Evolutionary conservation across 2,888 invertebrate genomes (phyloP).

Genomic region (Smittia aterrima): DNA sequence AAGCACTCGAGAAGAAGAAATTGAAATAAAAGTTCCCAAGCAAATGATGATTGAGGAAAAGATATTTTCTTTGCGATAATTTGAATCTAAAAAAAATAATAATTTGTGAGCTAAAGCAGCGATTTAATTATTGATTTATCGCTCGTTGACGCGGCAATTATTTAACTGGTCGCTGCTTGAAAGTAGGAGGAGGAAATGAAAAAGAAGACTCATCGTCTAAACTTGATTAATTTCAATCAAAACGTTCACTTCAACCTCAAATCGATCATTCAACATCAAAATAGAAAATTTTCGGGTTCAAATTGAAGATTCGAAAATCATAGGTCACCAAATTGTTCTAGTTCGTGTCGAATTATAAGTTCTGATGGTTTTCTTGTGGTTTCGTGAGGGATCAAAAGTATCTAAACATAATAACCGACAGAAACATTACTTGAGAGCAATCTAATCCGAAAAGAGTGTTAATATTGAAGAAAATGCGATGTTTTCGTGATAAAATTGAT

Average conservation of each 20-base stretch:
- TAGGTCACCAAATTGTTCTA: neutral
- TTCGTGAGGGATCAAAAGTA: neutral
- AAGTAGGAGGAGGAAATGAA: too few relatives aligned
- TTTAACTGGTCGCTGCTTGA: neutral
- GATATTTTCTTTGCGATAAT: neutral
- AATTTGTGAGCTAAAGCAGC: slow-evolving; percentile 30
- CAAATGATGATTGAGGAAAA: slow-evolving; percentile 1
- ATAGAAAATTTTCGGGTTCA: neutral
- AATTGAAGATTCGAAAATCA: neutral
- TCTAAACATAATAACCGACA: neutral
- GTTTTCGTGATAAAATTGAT: neutral
- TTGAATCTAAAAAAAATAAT: neutral
- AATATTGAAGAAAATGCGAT: neutral
- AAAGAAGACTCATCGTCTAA: too few relatives aligned
- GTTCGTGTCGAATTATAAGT: neutral
- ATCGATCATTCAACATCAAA: too few relatives aligned
- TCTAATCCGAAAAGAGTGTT: neutral
- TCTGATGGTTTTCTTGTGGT: neutral
- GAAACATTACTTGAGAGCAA: neutral
- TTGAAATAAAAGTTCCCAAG: neutral
- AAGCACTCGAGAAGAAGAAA: neutral
- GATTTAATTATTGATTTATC: slow-evolving; percentile 40
- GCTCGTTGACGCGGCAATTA: neutral
- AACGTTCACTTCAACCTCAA: too few relatives aligned
- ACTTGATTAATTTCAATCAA: too few relatives aligned